Base-by-base conservation (phyloP, 2,797 vertebrate genomes). In the Ispidina lecontei region DNA sequence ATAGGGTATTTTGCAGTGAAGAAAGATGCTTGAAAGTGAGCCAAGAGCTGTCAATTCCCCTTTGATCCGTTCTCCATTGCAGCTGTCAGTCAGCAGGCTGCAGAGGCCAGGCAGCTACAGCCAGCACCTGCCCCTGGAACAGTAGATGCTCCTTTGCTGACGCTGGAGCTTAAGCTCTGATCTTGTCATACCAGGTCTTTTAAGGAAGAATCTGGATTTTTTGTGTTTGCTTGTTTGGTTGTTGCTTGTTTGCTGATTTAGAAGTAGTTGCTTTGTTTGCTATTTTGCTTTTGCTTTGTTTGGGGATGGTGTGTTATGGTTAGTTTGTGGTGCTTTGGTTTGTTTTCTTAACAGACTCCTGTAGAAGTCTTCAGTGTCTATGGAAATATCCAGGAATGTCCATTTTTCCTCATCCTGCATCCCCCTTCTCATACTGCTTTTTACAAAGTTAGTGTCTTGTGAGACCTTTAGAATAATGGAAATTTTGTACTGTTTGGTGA, bases 11-110 rank as follows among this genome's bases (percentile, higher is more conserved):
- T 88, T 86, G 52, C 88, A 83, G 59, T 91, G 69, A 89, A 96
- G 94, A 95, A 91, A 88, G 92, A 64, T 76, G 47, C 83, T 96
- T 96, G 90, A 91, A 94, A 78, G 86, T 31, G 56, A 94, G 94
- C 95, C 97, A 97, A 95, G 96, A 96, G 88, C 91, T 96, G 95
- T 96, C 95, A 93, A 96, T 97, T 97, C 91, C 91, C 95, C 94
- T 95, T 95, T 97, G 90, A 92, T 95, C 95, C 47, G 89, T 92
- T 97, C 96, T 83, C 78, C 95, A 86, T 94, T 84, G 69, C 88
- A 93, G 23, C 74, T 91, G 95, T 96, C 95, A 97, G 54, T 97
- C 96, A 93, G 43, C 64, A 72, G 74, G 91, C 95, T 56, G 96
- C 93, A 92, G 74, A 94, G 82, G 64, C 83, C 96, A 94, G 93